phyloP scores from a whole-genome alignment of 92 coral and sea anemone species.

The Scolanthus callimorphus region DNA sequence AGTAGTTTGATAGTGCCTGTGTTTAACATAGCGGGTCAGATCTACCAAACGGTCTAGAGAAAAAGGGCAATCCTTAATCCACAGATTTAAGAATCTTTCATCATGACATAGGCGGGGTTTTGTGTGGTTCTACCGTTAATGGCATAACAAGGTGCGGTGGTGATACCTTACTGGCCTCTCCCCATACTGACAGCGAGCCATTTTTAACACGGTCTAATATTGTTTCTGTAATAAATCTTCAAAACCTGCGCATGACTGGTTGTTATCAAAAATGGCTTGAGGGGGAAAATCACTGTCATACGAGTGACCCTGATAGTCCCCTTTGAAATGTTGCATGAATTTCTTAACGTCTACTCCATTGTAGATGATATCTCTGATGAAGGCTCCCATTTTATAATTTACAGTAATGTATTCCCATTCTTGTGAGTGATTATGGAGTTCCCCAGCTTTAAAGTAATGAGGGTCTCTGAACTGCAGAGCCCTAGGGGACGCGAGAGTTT shows the following conservation, averaged over 20 bases:
- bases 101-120: conserved; percentile 23
- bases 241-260: conserved; percentile 3
- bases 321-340: neutral
- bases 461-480: neutral
- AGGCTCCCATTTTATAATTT: neutral
- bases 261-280: neutral
- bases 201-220: conserved; percentile 7
- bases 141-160: conserved; percentile 9
- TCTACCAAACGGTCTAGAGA: conserved; percentile 12
- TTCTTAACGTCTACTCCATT: neutral
- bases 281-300: neutral
- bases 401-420: neutral
- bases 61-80: conserved; percentile 13
- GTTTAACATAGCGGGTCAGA: conserved; percentile 2
- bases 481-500: neutral
- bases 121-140: neutral
- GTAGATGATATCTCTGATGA: neutral
- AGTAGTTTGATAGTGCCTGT: conserved; percentile 8
- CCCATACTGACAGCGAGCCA: conserved; percentile 15
- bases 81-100: conserved; percentile 10
- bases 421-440: neutral
- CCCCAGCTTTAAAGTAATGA: neutral
- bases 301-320: neutral
- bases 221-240: conserved; percentile 8
- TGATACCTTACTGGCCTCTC: conserved; percentile 6